Base-by-base conservation (phyloP, 2,888 invertebrate species). In the Cheilosia urbana region DNA sequence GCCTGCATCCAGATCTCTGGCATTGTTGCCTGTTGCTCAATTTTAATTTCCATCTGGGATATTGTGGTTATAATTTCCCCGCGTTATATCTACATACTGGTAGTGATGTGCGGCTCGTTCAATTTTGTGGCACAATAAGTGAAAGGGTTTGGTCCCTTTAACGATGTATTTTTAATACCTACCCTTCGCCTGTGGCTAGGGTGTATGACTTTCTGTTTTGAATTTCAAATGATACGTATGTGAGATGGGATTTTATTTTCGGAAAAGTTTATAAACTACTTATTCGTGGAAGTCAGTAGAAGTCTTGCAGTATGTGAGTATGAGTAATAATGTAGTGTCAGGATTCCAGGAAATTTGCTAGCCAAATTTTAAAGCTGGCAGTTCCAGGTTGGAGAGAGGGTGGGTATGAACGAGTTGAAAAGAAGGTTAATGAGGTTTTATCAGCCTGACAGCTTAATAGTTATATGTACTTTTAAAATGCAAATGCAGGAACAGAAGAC, bases 11-110 rank as follows among this genome's bases (percentile, higher is more conserved):
- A 37, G 13, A 37, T 37, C 37, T 37, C 37, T 30, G 9, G 47
- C 19, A 62, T 69, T 69, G 62, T 69, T 77, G 51, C 55, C 62
- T 78, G 77, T 62, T 69, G 60, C 55, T 76, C 51, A 17, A 34
- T 68, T 68, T 78, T 69, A 69, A 69, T 69, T 78, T 69, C 13
- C 55, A 62, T 69, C 37, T 60, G 27, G 51, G 53, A 68, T 66
- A 49, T 37, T 30, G 17, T 65, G 63, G 57, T 57, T 72, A 53
- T 45, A 55, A 55, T 55, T 63, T 65, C 55, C 24, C 13, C 21
- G 19, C 17, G 19, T 34, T 15, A 13, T 51, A 51, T 15, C 5
- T 13, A 15, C 13, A 51, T 40, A 30, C 24, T 68, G 30, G 11
- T 27, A 27, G 37, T 45, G 19, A 37, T 66, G 24, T 13, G n/a